phyloP scores from a whole-genome alignment of 2,888 invertebrate species.

The Imbricaverruca yamaguchii region DNA sequence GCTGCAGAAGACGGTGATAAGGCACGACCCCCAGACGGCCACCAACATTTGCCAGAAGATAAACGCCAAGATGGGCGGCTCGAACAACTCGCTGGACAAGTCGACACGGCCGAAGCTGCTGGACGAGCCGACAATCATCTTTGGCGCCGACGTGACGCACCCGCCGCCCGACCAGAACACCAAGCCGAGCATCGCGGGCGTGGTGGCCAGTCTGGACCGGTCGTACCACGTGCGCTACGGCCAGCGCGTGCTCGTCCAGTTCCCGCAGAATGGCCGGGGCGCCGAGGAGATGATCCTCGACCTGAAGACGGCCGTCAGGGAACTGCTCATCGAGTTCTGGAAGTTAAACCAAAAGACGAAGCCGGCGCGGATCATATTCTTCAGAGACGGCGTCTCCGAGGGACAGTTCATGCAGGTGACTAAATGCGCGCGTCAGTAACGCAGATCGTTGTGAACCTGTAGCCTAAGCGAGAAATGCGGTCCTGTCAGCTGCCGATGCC shows the following conservation, averaged over 20 bases:
- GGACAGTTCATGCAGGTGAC: constrained; percentile 56
- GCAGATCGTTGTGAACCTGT: no score
- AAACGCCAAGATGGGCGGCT: constrained; percentile 67
- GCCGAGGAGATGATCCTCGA: constrained; percentile 9
- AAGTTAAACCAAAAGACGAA: constrained; percentile 42
- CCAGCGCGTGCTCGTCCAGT: constrained; percentile 18
- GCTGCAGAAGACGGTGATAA: constrained; percentile 37
- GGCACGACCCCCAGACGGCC: constrained; percentile 50
- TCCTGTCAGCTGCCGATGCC: no score
- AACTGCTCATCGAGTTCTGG: constrained; percentile 56
- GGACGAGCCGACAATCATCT: constrained; percentile 53
- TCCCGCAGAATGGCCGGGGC: background rate
- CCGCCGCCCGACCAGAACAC: constrained; percentile 64
- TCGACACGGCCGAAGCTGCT: constrained; percentile 37
- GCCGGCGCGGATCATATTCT: constrained; percentile 60
- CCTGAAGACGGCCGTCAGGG: constrained; percentile 41
- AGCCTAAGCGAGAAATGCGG: no score
- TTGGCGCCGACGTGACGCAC: constrained; percentile 90
- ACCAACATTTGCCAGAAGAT: constrained; percentile 64
- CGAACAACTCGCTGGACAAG: constrained; percentile 55
- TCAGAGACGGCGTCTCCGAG: constrained; percentile 77
- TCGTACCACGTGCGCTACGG: constrained; percentile 15
- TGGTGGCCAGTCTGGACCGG: constrained; percentile 41
- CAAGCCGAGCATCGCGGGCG: constrained; percentile 53
- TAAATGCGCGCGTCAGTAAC: no score